phyloP scores from a whole-genome alignment of 2,113 vertebrate species.

The Geococcyx californianus region DNA sequence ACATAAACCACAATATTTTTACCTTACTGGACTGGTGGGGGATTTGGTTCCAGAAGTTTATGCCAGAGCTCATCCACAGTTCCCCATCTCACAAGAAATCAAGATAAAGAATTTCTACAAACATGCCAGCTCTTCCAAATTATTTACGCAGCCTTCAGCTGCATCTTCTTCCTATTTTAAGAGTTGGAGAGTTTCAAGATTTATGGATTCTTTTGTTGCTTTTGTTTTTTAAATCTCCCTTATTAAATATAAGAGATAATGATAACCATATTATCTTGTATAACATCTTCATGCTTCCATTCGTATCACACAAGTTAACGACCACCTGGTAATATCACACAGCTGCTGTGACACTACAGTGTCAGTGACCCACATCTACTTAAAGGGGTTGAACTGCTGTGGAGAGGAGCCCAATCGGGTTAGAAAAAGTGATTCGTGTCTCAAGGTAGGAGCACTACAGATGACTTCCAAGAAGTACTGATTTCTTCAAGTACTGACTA shows the following conservation, averaged over 20 bases:
- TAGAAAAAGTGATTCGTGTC: background rate
- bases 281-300: background rate
- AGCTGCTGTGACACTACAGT: background rate
- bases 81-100: background rate
- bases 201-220: background rate
- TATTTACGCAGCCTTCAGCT: background rate
- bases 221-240: background rate
- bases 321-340: accelerated
- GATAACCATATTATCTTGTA: background rate
- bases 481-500: accelerated
- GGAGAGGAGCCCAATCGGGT: background rate
- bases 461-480: background rate
- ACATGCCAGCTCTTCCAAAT: background rate
- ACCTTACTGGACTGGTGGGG: background rate
- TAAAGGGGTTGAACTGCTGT: background rate
- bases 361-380: background rate
- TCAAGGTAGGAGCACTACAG: background rate
- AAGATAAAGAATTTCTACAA: background rate
- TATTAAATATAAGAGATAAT: background rate
- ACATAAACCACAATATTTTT: background rate
- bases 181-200: background rate
- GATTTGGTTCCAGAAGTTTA: background rate
- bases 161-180: background rate
- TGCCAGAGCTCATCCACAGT: background rate
- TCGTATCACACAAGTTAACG: background rate